phyloP scores from a whole-genome alignment of 2,113 vertebrate genomes.

The Chaetodon auriga region DNA sequence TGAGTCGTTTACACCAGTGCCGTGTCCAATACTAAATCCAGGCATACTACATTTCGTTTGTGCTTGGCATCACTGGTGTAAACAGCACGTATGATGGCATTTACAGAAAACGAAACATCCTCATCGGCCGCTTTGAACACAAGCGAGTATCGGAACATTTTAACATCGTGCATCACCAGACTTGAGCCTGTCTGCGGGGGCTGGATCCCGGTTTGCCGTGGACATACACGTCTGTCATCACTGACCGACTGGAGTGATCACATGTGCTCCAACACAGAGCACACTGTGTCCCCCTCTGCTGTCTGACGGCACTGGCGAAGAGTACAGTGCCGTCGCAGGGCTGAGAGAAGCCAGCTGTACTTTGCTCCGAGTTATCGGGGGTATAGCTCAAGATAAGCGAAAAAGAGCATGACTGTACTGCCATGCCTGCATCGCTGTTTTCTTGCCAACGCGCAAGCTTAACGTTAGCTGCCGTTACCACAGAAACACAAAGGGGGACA shows the following conservation, averaged over 20 bases:
- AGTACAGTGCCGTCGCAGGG: not conserved
- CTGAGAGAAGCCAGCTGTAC: slow-evolving; percentile 21
- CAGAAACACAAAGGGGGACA: slow-evolving; percentile 31
- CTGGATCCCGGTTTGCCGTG: not conserved
- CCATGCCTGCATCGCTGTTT: not conserved
- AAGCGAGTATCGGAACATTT: not conserved
- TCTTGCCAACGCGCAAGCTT: not conserved
- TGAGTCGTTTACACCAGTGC: not conserved
- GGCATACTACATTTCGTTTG: not conserved
- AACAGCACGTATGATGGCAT: not conserved
- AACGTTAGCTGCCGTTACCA: not conserved
- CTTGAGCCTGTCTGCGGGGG: not conserved
- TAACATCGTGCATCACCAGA: not conserved
- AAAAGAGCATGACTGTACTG: not conserved
- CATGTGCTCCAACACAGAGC: slow-evolving; percentile 47
- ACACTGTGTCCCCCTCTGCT: slow-evolving; percentile 57
- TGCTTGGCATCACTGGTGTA: not conserved
- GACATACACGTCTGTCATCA: slow-evolving; percentile 21
- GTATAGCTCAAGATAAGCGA: not conserved
- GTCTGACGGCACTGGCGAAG: not conserved
- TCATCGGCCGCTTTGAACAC: not conserved
- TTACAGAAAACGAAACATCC: not conserved
- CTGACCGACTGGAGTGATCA: slow-evolving; percentile 33
- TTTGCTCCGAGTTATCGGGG: slow-evolving; percentile 38
- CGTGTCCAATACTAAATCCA: not conserved